Conservation (phyloP, 2,113 vertebrate species). For the Muntiacus reevesi region DNA sequence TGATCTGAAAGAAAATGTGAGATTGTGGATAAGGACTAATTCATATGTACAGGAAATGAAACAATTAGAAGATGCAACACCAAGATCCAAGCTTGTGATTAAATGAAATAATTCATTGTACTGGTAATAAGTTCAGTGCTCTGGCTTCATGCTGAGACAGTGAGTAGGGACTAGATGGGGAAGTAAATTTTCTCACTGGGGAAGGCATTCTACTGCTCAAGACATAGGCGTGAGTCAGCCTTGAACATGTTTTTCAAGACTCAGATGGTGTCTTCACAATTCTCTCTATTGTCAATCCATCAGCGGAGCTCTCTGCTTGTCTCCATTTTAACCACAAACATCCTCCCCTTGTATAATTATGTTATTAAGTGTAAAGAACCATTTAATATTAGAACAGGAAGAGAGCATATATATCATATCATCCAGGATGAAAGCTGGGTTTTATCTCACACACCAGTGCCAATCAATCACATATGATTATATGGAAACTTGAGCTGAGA, state of each 20-base stretch:
- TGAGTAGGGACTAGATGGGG: background rate
- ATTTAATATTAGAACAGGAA: background rate
- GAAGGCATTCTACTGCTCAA: slow-evolving; percentile 21
- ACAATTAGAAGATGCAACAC: slow-evolving; percentile 1
- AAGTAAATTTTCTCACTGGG: slow-evolving; percentile 43
- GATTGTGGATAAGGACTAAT: background rate
- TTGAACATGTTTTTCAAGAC: slow-evolving; percentile 34
- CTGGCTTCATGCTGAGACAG: slow-evolving; percentile 19
- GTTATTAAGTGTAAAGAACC: background rate
- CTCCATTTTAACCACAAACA: background rate
- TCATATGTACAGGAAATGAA: background rate
- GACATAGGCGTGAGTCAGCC: slow-evolving; percentile 26
- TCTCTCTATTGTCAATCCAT: background rate
- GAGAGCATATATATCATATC: background rate
- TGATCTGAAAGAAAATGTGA: background rate
- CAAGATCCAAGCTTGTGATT: slow-evolving; percentile 10
- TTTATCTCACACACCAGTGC: background rate
- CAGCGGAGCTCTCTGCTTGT: background rate
- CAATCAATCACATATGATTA: slow-evolving; percentile 31
- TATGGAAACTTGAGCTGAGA: background rate
- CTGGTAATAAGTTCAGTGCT: slow-evolving; percentile 38
- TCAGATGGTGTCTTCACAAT: background rate
- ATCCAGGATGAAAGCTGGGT: background rate
- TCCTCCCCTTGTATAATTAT: background rate
- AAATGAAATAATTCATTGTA: slow-evolving; percentile 51